A percentile compares a stretch with the other conserved stretches of the same genome.
phyloP scores from a whole-genome alignment of 2,113 vertebrate genomes.

The Rhineura floridana region DNA sequence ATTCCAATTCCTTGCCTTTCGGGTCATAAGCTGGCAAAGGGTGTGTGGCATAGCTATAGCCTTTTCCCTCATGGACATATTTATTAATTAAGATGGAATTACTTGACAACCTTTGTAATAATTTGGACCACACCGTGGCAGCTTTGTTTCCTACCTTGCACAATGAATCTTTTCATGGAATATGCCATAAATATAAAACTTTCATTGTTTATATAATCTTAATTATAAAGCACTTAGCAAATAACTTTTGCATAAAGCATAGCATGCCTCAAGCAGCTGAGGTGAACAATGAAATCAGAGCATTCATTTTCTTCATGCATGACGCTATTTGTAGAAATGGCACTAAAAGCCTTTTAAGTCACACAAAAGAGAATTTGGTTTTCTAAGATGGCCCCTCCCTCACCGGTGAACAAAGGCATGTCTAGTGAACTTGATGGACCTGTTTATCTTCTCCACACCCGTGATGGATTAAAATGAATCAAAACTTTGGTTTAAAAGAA shows the following conservation, averaged over 20 bases:
- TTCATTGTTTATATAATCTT: slow-evolving; percentile 53
- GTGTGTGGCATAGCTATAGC: not conserved
- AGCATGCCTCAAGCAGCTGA: slow-evolving; percentile 29
- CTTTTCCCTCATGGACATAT: slow-evolving; percentile 1
- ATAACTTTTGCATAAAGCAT: slow-evolving; percentile 41
- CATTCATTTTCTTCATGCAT: slow-evolving; percentile 52
- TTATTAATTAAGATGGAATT: slow-evolving; percentile 45
- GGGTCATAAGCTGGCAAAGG: not conserved
- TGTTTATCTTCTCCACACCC: slow-evolving; percentile 12
- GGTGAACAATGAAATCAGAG: slow-evolving; percentile 46
- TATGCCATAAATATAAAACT: slow-evolving; percentile 43
- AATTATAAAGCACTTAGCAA: slow-evolving; percentile 58
- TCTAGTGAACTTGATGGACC: slow-evolving; percentile 3
- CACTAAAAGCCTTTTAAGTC: slow-evolving; percentile 54
- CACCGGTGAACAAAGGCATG: not conserved
- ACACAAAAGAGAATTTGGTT: slow-evolving; percentile 19
- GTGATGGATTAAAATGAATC: not conserved
- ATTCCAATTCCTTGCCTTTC: not conserved
- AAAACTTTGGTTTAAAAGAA: not conserved
- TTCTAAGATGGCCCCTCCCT: slow-evolving; percentile 19
- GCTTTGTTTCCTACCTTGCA: slow-evolving; percentile 42
- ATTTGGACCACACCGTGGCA: slow-evolving; percentile 20
- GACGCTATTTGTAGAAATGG: slow-evolving; percentile 42
- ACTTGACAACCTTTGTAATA: not conserved
- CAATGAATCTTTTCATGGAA: not conserved